phyloP scores from a whole-genome alignment of 2,797 vertebrate genomes.

The Girardinus metallicus region DNA sequence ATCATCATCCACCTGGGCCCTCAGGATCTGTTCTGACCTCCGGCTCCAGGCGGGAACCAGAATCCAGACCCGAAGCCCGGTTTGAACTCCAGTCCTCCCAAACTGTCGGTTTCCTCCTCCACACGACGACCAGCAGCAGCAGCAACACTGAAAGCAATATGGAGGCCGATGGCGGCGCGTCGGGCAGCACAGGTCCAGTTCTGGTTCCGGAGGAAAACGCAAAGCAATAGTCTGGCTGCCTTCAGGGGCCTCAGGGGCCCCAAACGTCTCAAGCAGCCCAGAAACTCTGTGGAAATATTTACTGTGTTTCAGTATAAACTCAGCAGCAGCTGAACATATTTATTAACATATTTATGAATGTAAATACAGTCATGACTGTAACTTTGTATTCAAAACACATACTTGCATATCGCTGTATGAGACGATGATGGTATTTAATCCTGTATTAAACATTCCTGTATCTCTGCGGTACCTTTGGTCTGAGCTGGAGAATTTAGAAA shows the following conservation, averaged over 20 bases:
- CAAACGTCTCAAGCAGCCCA: constrained; percentile 29
- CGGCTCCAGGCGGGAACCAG: not conserved
- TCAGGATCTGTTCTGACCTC: constrained; percentile 87
- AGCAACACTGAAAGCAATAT: constrained; percentile 55
- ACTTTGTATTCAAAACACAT: constrained; percentile 50
- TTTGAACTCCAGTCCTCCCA: constrained; percentile 33
- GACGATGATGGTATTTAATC: constrained; percentile 51
- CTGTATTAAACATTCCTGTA: constrained; percentile 37
- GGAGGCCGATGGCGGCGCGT: constrained; percentile 28
- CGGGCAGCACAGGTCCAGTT: constrained; percentile 11
- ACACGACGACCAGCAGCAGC: constrained; percentile 24
- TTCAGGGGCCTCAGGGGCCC: constrained; percentile 24
- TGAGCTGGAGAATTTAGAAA: not conserved
- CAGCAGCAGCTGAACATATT: constrained; percentile 23
- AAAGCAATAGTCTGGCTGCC: constrained; percentile 63
- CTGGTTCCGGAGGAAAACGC: constrained; percentile 15
- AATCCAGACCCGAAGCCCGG: constrained; percentile 11
- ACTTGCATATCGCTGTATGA: constrained; percentile 43
- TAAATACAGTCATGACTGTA: constrained; percentile 60
- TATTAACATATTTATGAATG: constrained; percentile 61
- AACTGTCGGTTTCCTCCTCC: constrained; percentile 22
- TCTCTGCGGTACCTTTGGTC: not conserved
- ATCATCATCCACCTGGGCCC: constrained; percentile 94
- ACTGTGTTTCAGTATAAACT: constrained; percentile 55
- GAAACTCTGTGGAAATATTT: constrained; percentile 34